Evolutionary conservation across 2,888 invertebrate species (phyloP).

Genomic region (Dynastes maya): DNA sequence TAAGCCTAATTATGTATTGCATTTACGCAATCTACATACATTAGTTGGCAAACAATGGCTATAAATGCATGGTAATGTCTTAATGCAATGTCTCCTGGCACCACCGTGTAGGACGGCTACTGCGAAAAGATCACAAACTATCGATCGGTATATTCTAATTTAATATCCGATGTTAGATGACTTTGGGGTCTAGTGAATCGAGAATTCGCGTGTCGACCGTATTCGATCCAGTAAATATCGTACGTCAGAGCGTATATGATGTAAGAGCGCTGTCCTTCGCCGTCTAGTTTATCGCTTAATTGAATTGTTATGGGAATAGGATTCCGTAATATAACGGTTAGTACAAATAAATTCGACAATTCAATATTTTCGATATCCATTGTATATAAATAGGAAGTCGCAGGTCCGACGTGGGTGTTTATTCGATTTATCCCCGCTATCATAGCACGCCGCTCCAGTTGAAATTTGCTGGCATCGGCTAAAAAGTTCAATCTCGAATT

Average conservation of each 20-base stretch:
- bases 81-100: conserved; percentile 24
- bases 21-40: background rate
- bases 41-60: background rate
- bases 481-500: conserved; percentile 11
- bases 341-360: conserved; percentile 30
- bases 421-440: background rate
- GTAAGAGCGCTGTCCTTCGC: conserved; percentile 15
- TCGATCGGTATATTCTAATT: conserved; percentile 42
- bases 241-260: conserved; percentile 31
- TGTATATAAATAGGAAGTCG: background rate
- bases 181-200: conserved; percentile 26
- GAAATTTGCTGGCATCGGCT: background rate
- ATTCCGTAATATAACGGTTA: conserved; percentile 30
- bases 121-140: conserved; percentile 23
- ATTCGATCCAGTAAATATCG: background rate
- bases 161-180: conserved; percentile 44
- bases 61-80: conserved; percentile 24
- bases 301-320: conserved; percentile 36
- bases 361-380: conserved; percentile 1
- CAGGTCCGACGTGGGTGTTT: background rate
- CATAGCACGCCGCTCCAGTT: background rate
- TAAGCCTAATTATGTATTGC: background rate
- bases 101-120: background rate
- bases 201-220: conserved; percentile 32
- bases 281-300: conserved; percentile 39